Evolutionary conservation across 2,888 invertebrate genomes (phyloP).

Genomic region (Tachina fera): DNA sequence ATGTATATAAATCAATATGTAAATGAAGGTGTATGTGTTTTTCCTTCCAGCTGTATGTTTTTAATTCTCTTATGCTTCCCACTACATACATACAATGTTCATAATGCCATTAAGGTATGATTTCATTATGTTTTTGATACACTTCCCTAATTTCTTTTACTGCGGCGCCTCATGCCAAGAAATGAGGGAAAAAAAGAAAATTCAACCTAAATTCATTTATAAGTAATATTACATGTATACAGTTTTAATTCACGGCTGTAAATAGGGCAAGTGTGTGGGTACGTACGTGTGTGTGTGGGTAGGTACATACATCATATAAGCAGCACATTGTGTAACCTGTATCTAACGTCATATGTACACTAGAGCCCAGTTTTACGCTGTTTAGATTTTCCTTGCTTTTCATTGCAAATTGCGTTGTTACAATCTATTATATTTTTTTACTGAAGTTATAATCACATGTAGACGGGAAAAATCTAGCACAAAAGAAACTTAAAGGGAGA

Average conservation of each 20-base stretch:
- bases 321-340: no score
- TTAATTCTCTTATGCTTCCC: slow-evolving; percentile 31
- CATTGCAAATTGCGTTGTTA: no score
- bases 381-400: no score
- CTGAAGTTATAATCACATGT: no score
- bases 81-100: neutral
- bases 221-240: neutral
- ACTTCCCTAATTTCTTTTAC: neutral
- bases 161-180: neutral
- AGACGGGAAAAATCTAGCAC: no score
- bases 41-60: neutral
- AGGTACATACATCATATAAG: no score
- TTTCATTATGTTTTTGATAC: slow-evolving; percentile 41
- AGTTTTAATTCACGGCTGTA: neutral
- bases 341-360: no score
- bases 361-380: no score
- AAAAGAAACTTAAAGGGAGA: no score
- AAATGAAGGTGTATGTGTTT: neutral
- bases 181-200: neutral
- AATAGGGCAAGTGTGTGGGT: neutral
- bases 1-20: neutral
- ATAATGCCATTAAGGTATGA: slow-evolving; percentile 48
- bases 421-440: no score
- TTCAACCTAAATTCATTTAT: slow-evolving; percentile 1
- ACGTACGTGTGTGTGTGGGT: neutral